A percentile compares a stretch with the other conserved stretches of the same genome.
phyloP scores from a whole-genome alignment of 2,888 invertebrate species.

The Drosophila hamatofila region DNA sequence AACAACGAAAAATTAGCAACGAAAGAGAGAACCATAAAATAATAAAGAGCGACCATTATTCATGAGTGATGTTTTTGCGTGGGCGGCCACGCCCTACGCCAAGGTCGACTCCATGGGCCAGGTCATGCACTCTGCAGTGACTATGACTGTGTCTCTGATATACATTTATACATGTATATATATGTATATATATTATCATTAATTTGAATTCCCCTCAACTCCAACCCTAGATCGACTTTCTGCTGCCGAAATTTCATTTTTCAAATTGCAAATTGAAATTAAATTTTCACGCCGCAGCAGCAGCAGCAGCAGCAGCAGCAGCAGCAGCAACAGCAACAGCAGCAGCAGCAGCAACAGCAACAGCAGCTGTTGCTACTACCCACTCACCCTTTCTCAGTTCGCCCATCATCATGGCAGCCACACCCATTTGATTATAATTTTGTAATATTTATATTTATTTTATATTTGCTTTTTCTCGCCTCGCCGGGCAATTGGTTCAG shows the following conservation, averaged over 20 bases:
- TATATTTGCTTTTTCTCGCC: conserved; percentile 46
- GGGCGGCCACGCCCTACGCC: conserved; percentile 39
- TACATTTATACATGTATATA: conserved; percentile 9
- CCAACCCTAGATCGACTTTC: conserved; percentile 16
- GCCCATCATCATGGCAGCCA: conserved; percentile 4
- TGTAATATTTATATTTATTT: conserved; percentile 9
- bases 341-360: neutral
- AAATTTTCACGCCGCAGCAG: conserved; percentile 57
- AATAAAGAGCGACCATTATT: conserved; percentile 29
- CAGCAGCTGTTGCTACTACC: conserved; percentile 10
- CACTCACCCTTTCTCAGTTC: conserved; percentile 1
- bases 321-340: conserved; percentile 4
- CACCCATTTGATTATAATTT: conserved; percentile 40
- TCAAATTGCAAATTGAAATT: conserved; percentile 77
- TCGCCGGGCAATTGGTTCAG: conserved; percentile 33
- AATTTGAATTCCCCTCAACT: conserved; percentile 52
- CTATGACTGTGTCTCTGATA: neutral
- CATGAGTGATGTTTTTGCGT: conserved; percentile 22
- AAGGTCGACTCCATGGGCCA: conserved; percentile 51
- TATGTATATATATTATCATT: conserved; percentile 44
- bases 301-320: conserved; percentile 1
- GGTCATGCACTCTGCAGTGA: conserved; percentile 45
- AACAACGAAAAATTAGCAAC: neutral
- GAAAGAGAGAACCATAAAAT: neutral
- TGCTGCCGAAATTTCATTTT: conserved; percentile 67